Base-by-base conservation (phyloP, 2,888 invertebrate genomes). In the Kryphioiulus occultus region DNA sequence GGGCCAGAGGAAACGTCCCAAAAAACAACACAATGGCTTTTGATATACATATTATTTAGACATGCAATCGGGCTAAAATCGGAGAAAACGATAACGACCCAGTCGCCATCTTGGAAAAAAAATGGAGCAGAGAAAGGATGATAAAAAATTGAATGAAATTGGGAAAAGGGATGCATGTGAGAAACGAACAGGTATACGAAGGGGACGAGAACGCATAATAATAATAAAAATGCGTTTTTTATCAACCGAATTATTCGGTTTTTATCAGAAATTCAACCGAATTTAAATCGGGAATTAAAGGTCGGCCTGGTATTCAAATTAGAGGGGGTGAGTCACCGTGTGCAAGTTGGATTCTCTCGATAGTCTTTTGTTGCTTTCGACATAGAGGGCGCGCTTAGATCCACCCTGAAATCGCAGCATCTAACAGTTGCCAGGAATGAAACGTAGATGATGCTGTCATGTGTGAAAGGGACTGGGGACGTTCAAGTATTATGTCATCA, bases 261-360 rank as follows among this genome's bases (percentile, higher is more conserved):
- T 59, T 22, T 59, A 59, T 59, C 59, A 22, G 59, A n/a, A n/a
- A 22, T 59, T 59, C 59, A 59, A 22, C 22, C 59, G 59, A 59
- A 59, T 59, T 59, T 59, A 59, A 59, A 59, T 59, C 22, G 59
- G n/a, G 59, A 59, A 59, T 59, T 59, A 59, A 59, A 59, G 59
- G 59, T 59, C 53, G 19, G 7, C 19, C 19, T 7, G 59, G 7
- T n/a, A 59, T 59, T 59, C 59, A 59, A 59, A 59, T 59, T 4
- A 9, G 19, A 1, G 53, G 53, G n/a, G 9, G 44, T 44, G 44
- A 4, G 12, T 44, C 44, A 12, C 44, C 15, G 39, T 9, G 39
- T 3, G 39, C 44, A 44, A 44, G 44, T 1, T 1, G 15, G 44
- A 10, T 1, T 9, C 9, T 9, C 44, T 7, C 35, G 35, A 35